Evolutionary conservation across 2,113 vertebrate species (phyloP).

Genomic region (Seriola dumerili): DNA sequence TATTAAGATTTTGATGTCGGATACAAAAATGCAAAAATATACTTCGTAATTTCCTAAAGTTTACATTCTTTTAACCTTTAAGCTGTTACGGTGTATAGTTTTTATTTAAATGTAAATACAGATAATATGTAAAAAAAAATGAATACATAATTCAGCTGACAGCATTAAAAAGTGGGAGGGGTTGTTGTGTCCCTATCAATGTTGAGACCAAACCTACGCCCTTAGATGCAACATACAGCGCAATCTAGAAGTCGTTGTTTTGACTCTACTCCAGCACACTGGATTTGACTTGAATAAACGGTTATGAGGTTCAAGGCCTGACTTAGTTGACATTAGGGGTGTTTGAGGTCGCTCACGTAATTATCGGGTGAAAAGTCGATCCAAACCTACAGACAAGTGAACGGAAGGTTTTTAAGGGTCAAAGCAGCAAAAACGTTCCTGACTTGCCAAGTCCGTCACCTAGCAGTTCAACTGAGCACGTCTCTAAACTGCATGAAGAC

Average conservation of each 20-base stretch:
- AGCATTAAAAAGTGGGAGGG: no score
- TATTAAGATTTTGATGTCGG: no score
- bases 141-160: no score
- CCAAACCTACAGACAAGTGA: neutral
- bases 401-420: constrained; percentile 9
- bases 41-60: no score
- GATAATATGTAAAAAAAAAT: no score
- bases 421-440: constrained; percentile 8
- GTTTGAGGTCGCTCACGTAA: constrained; percentile 23
- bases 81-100: no score
- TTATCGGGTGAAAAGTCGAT: constrained; percentile 4
- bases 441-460: constrained; percentile 21
- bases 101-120: no score
- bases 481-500: constrained; percentile 18
- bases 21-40: no score
- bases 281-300: neutral
- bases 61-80: no score
- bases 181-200: no score
- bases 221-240: neutral
- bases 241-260: neutral
- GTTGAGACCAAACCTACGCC: no score
- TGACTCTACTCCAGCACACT: neutral
- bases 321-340: constrained; percentile 18
- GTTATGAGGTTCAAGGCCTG: neutral
- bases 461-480: neutral